phyloP scores from a whole-genome alignment of 1,140 invertebrate genomes.

The Cydia splendana region DNA sequence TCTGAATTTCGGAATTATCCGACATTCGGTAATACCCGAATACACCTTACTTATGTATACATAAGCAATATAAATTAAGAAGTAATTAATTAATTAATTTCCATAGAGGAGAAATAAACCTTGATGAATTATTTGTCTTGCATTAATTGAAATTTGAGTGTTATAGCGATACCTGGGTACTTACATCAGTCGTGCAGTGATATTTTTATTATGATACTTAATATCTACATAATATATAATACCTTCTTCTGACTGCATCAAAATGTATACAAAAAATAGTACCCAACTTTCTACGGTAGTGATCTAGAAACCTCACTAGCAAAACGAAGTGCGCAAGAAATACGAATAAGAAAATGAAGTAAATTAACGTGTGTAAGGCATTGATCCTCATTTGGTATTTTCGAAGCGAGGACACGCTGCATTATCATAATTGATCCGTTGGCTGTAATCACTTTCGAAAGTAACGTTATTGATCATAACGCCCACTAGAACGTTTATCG shows the following conservation, averaged over 20 bases:
- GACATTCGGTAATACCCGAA: too few relatives aligned
- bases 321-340: constrained; percentile 8
- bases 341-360: background rate
- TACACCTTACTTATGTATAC: too few relatives aligned
- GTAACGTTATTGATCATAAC: constrained; percentile 24
- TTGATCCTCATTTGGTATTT: constrained; percentile 16
- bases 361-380: background rate
- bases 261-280: too few relatives aligned
- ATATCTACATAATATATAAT: too few relatives aligned
- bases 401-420: constrained; percentile 13
- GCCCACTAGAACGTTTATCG: constrained; percentile 1
- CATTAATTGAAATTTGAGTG: background rate
- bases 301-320: background rate
- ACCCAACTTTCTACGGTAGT: background rate
- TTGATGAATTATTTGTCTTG: background rate
- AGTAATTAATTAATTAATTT: background rate
- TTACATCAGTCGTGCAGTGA: too few relatives aligned
- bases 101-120: background rate
- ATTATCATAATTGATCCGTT: constrained; percentile 25
- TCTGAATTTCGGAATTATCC: too few relatives aligned
- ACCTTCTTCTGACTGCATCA: too few relatives aligned
- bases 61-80: too few relatives aligned
- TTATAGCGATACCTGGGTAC: background rate
- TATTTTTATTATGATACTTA: too few relatives aligned
- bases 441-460: constrained; percentile 22